Evolutionary conservation across 2,888 invertebrate species (phyloP), one percentile per base, ranked within the genome.

Genomic region (Amaurobius ferox): DNA sequence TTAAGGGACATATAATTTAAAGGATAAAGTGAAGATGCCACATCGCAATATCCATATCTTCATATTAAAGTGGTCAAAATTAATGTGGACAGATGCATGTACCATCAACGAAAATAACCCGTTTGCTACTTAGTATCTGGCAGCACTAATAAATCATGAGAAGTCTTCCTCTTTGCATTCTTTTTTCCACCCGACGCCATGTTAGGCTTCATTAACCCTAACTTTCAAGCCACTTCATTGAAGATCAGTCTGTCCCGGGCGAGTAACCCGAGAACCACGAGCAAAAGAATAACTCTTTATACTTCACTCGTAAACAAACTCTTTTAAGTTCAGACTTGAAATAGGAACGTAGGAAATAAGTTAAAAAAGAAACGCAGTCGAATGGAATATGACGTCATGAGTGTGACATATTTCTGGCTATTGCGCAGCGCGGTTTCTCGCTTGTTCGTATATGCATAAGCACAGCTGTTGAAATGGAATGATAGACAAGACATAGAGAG

Each of bases 251-350:
- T 55, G 55, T 55, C 55, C 23, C 23, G 23, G 23, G 23, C 5
- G 23, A 6, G 55, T 23, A 55, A 55, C 23, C 19, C 23, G 2
- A 55, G 55, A 55, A 55, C 55, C 23, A 23, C 55, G 23, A 1
- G 55, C 1, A 23, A 55, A 23, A 55, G 55, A 55, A 55, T 55
- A 55, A 55, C 55, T 55, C 55, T 55, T 55, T 55, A 55, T 55
- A 19, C 5, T 3, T 23, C 5, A 6, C 55, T 55, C 55, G 23
- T 55, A 23, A 55, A 55, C 55, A 55, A 55, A 55, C 55, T 23
- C 55, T 55, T 55, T 5, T 35, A 16, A 55, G 16, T 23, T 23
- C 55, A 23, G 55, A 23, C 19, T 55, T 35, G 35, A 35, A 35
- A 55, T 16, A 44, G 23, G 55, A 55, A 23, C 19, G 55, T 3